Conservation (phyloP, 2,888 invertebrate species). For the Noctua janthina region DNA sequence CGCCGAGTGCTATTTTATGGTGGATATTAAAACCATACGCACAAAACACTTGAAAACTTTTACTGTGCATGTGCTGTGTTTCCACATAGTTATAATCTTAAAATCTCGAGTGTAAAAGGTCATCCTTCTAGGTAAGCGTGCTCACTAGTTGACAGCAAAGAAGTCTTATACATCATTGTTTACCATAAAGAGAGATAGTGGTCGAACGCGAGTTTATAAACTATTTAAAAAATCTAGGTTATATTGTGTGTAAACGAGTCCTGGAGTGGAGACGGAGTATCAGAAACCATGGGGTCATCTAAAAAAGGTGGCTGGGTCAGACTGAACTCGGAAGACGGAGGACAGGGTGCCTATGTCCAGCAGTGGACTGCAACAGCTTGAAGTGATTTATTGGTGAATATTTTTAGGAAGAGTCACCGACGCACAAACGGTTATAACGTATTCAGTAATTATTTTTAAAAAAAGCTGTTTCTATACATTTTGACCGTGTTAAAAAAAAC, state of each 20-base stretch:
- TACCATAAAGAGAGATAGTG: background rate
- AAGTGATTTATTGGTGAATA: background rate
- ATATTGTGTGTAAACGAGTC: background rate
- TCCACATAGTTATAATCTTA: background rate
- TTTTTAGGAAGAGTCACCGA: too few relatives aligned
- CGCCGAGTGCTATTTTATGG: background rate
- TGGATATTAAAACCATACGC: background rate
- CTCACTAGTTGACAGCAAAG: background rate
- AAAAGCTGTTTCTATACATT: too few relatives aligned
- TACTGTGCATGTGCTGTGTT: background rate
- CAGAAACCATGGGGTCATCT: background rate
- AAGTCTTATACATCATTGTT: slow-evolving; percentile 13
- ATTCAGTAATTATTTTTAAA: too few relatives aligned
- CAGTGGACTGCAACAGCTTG: background rate
- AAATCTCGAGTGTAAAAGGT: background rate
- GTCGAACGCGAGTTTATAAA: background rate
- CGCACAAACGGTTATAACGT: too few relatives aligned
- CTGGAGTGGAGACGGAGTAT: background rate
- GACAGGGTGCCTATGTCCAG: background rate
- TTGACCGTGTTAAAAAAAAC: too few relatives aligned
- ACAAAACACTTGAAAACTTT: background rate
- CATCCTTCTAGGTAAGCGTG: background rate
- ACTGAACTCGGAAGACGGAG: background rate
- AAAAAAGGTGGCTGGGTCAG: background rate
- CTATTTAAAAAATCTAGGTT: background rate